Base-by-base conservation (phyloP, 2,888 invertebrate species). In the Epistrophe grossulariae region DNA sequence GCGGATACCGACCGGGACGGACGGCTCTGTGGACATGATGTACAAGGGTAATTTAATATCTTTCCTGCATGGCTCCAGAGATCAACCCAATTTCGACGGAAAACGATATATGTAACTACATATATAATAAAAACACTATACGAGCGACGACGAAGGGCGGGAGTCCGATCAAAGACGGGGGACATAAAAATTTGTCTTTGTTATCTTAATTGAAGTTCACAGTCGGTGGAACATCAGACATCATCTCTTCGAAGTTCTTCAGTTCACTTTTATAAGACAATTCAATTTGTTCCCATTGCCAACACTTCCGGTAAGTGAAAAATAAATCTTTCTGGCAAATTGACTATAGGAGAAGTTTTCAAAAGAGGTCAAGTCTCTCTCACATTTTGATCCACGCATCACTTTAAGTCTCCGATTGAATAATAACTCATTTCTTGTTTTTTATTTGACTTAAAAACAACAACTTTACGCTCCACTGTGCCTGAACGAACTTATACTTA, bases 161-260 rank as follows among this genome's bases (percentile, higher is more conserved):
- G 62, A 50, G 17, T 15, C 35, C 68, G 35, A 38, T 38, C 64
- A 40, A 28, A 31, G 57, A 24, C 31, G 9, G 43, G 15, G 19
- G 43, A 28, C 40, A 70, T 71, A 48, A 79, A 83, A 84, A 84
- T 84, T 84, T 64, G 76, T 85, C 81, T 81, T 80, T 79, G 64
- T 85, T 85, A 85, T 81, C 82, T 85, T 78, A 85, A 85, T 85
- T 82, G 78, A 85, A 78, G 80, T 84, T 84, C 45, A 24, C 24
- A 57, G n/a, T 57, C 57, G 17, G 24, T 38, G 74, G 57, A 50
- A 40, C 48, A 64, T 45, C 55, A 76, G 28, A 45, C 50, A 45
- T 57, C 59, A 64, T 64, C 48, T 43, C 64, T 64, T 48, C 57
- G 57, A 57, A 48, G 9, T 31, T 24, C 15, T n/a, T 24, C 31